Evolutionary conservation across 2,888 invertebrate genomes (phyloP), one percentile per base, ranked within the genome.

Genomic region (Schizotus pectinicornis): DNA sequence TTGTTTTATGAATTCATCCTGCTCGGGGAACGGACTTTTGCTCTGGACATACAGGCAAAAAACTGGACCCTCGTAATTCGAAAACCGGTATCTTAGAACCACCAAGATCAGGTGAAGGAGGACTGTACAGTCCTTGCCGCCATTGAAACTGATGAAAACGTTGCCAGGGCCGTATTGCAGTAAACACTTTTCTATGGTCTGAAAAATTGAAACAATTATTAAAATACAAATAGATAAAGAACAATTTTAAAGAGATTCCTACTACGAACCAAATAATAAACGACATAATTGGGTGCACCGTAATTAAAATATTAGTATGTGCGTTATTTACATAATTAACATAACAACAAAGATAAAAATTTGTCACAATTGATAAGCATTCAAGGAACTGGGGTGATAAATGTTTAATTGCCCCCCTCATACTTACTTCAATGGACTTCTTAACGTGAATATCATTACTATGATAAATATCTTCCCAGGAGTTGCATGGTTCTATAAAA

Each of bases 81-180:
- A 73, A 65, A 75, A 78, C 41, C 73, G 76, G 71, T 62, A 68
- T 48, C 72, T 71, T 14, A 84, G 72, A 7, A 86, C 81, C 1
- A 84, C 81, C 64, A 84, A 79, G 7, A 83, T 79, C 61, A 95
- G 77, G 77, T 94, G 91, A 34, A 99, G 81, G 8, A 98, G 83
- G 0, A 91, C 94, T 0, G 98, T 98, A 76, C 98, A 98, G 81
- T 99, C 99, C 82, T 99, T 99, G 1, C 99, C 99, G 2, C 99
- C 99, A 77, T 99, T 99, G 79, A 98, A 99, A 22, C 95, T 92
- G 31, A 99, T 76, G 72, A 95, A 94, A 9, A 95, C 82, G 78
- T 94, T 89, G 51, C 89, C 84, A 12, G 88, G 76, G n/a, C 85
- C 82, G 77, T 87, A 94, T 46, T 81, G 74, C 41, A 81, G 76